phyloP scores from a whole-genome alignment of 2,113 vertebrate genomes.

The Grammomys surdaster region DNA sequence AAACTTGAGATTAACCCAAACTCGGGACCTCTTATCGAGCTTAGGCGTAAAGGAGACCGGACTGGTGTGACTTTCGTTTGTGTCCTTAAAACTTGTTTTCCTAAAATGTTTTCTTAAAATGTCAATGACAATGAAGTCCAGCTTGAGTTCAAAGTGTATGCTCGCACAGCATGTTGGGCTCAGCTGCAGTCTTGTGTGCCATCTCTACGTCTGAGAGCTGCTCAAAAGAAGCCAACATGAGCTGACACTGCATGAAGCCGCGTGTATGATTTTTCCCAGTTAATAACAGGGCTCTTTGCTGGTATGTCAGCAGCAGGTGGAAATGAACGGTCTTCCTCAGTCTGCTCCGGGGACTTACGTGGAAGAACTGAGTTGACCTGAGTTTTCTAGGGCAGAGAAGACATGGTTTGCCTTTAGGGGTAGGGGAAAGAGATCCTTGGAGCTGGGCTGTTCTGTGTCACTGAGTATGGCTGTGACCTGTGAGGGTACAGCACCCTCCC shows the following conservation, averaged over 20 bases:
- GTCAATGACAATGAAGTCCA: background rate
- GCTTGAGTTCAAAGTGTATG: background rate
- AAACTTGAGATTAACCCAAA: slow-evolving; percentile 4
- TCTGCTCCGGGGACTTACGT: background rate
- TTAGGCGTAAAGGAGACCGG: background rate
- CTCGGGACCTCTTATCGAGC: background rate
- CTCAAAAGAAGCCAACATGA: background rate
- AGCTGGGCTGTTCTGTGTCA: background rate
- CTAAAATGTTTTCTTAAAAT: background rate
- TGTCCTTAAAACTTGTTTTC: background rate
- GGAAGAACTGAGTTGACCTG: slow-evolving; percentile 8
- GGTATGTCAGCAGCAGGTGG: background rate
- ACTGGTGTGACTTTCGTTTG: background rate
- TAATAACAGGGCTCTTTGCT: background rate
- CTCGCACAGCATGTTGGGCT: background rate
- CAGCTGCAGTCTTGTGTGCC: background rate
- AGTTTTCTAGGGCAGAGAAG: background rate
- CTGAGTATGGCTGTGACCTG: background rate
- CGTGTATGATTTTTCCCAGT: background rate
- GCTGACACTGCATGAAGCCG: background rate
- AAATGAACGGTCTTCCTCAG: background rate
- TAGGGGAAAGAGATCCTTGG: background rate
- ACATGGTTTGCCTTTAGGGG: background rate
- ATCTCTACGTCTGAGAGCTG: background rate
- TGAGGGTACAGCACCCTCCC: background rate